Base-by-base conservation (phyloP, 2,797 vertebrate genomes). In the Steatocranus sp. region DNA sequence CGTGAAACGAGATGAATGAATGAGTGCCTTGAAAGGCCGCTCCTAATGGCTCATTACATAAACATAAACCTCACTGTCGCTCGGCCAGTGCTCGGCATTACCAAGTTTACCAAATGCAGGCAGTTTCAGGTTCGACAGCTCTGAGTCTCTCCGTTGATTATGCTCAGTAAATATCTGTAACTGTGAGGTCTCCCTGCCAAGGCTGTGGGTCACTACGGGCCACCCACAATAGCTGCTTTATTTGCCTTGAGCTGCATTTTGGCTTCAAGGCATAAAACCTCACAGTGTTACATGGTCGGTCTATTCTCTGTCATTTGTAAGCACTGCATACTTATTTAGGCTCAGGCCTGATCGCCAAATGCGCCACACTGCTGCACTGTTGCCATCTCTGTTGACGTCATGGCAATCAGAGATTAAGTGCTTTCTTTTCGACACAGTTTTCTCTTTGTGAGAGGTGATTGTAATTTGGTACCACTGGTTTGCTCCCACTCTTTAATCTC, bases 171-270 rank as follows among this genome's bases (percentile, higher is more conserved):
- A 92, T 94, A 92, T 90, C 87, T 85, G 86, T 86, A 88, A 87
- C 91, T 94, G 93, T 93, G 94, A 92, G 94, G 91, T 93, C 83
- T 91, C 87, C 90, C 93, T 93, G 93, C 95, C 94, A 95, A 93
- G 87, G 88, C 78, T 89, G 94, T 89, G 92, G 95, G 95, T 96
- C 94, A 96, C 87, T 51, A 27, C 87, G 92, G 92, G 84, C 87
- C 94, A 93, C 92, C 88, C 91, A 96, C 96, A 97, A 97, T 95
- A 92, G 93, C 92, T 91, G 92, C 89, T 86, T 95, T 97, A 96
- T 97, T 96, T 95, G 93, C 94, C 94, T 90, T 79, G 84, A 93
- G 91, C 91, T 76, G 85, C 83, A 73, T 87, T 94, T 89, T 90
- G 85, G 89, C 87, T 82, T 74, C 76, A 34, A 74, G 63, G 82